phyloP scores from a whole-genome alignment of 1,140 invertebrate genomes.

The Eulimnadia texana region DNA sequence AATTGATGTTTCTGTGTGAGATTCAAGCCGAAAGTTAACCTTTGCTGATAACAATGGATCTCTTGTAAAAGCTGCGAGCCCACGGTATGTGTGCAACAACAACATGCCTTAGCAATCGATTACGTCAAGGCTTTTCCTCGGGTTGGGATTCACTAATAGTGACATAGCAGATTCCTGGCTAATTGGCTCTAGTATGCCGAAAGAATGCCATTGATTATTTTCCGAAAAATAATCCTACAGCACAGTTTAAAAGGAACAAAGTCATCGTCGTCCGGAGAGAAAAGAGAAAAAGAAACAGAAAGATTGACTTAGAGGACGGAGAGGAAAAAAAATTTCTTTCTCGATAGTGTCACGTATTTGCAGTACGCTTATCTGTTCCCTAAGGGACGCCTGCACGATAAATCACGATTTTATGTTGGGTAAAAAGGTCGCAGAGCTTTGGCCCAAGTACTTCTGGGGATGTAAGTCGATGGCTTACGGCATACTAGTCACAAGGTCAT shows the following conservation, averaged over 20 bases:
- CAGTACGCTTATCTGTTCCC: neutral
- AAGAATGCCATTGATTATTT: neutral
- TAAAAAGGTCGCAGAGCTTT: neutral
- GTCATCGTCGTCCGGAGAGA: neutral
- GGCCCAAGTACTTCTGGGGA: neutral
- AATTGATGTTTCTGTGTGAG: too few species aligned
- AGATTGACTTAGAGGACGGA: too few species aligned
- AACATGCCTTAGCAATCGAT: neutral
- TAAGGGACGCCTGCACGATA: neutral
- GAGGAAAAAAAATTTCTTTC: neutral
- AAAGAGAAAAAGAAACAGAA: neutral
- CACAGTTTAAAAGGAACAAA: too few species aligned
- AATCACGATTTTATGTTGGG: neutral
- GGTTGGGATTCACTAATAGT: neutral
- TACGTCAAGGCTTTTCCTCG: neutral
- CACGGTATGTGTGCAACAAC: neutral
- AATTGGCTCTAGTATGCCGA: neutral
- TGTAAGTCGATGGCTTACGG: neutral
- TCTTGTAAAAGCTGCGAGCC: too few species aligned
- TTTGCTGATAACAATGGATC: too few species aligned
- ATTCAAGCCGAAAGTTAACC: neutral
- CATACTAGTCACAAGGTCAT: neutral
- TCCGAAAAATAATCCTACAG: too few species aligned
- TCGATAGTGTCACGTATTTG: neutral
- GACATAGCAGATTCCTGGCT: neutral